Conservation (phyloP, 2,113 vertebrate species). For the Plestiodon gilberti region DNA sequence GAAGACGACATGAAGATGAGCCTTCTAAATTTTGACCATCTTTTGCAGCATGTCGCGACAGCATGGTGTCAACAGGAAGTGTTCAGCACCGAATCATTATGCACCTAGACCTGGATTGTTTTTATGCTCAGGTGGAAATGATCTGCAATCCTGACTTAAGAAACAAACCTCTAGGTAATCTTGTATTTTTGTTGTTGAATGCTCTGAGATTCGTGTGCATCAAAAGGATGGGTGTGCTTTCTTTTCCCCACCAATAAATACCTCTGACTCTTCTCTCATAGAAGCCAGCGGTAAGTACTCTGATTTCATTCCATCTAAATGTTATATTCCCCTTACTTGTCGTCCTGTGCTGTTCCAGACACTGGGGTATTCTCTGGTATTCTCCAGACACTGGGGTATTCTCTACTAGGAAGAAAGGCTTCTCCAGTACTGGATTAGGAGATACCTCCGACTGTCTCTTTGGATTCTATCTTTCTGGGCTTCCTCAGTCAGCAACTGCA, state of each 20-base stretch:
- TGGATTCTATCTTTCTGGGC: too few species aligned
- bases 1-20: not conserved
- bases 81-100: slow-evolving; percentile 74
- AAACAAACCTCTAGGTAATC: slow-evolving; percentile 86
- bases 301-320: not conserved
- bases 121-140: slow-evolving; percentile 95
- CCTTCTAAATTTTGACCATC: not conserved
- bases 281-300: not conserved
- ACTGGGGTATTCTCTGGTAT: too few species aligned
- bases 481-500: too few species aligned
- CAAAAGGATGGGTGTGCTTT: not conserved
- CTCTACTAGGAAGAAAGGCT: too few species aligned
- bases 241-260: not conserved
- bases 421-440: too few species aligned
- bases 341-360: too few species aligned
- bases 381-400: too few species aligned
- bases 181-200: not conserved
- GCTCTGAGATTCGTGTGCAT: not conserved
- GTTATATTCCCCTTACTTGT: too few species aligned
- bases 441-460: too few species aligned
- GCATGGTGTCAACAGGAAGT: not conserved
- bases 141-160: slow-evolving; percentile 85
- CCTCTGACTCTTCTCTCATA: not conserved
- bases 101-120: slow-evolving; percentile 92
- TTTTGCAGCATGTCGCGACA: slow-evolving; percentile 10